Percentiles rank a stretch among this genome's conserved stretches.
Evolutionary conservation across 2,888 invertebrate species (phyloP).

Genomic region (Hydroisotoma schaefferi): DNA sequence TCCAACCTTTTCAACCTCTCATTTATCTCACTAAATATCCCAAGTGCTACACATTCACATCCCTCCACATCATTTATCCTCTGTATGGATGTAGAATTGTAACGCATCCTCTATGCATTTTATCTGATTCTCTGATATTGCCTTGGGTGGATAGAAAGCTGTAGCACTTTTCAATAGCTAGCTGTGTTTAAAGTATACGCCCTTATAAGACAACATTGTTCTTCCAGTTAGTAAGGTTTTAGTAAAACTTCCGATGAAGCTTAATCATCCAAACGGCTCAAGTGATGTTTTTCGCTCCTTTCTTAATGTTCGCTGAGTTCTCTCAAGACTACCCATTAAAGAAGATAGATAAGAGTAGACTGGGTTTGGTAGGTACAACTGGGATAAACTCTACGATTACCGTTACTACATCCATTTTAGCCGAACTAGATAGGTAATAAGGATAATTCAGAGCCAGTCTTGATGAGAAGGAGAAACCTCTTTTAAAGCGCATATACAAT

Average conservation of each 20-base stretch:
- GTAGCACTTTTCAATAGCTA: too few relatives aligned
- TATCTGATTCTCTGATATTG: too few relatives aligned
- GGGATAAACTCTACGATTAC: too few relatives aligned
- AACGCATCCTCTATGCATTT: too few relatives aligned
- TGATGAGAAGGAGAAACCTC: too few relatives aligned
- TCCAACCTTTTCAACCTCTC: slow-evolving; percentile 1
- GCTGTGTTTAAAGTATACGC: too few relatives aligned
- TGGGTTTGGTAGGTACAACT: too few relatives aligned
- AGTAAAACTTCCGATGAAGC: neutral
- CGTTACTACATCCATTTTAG: too few relatives aligned
- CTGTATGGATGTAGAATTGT: neutral
- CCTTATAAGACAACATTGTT: neutral
- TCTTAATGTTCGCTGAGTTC: neutral
- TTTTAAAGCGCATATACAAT: neutral
- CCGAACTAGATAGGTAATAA: too few relatives aligned
- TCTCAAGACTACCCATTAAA: neutral
- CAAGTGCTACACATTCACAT: neutral
- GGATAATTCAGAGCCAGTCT: too few relatives aligned
- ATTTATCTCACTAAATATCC: neutral
- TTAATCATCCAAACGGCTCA: slow-evolving; percentile 4
- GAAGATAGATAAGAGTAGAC: too few relatives aligned
- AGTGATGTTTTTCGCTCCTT: neutral
- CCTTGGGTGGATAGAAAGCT: too few relatives aligned
- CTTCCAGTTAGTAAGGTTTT: neutral
- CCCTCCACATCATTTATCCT: neutral